phyloP scores from a whole-genome alignment of 2,888 invertebrate species.

The Microctonus brassicae region DNA sequence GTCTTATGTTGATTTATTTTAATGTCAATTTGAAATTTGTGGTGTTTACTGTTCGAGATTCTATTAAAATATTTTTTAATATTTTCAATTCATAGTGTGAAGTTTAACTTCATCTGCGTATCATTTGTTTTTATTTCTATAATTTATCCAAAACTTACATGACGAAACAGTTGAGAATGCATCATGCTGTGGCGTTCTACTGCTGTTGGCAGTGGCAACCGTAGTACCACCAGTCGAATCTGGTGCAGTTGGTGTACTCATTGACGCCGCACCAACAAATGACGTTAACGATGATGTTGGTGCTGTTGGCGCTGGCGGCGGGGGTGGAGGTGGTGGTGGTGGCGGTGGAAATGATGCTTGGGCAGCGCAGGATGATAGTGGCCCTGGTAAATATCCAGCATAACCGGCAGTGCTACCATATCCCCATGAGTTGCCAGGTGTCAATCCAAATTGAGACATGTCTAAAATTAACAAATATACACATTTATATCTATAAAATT shows the following conservation, averaged over 20 bases:
- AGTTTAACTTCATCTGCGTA: too few species aligned
- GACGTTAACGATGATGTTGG: conserved; percentile 57
- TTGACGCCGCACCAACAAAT: conserved; percentile 62
- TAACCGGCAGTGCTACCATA: conserved; percentile 89
- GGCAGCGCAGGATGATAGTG: conserved; percentile 81
- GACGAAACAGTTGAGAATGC: conserved; percentile 66
- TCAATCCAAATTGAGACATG: conserved; percentile 88
- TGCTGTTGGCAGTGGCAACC: conserved; percentile 57
- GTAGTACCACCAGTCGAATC: conserved; percentile 65
- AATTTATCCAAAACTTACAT: conserved; percentile 55
- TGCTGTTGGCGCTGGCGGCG: conserved; percentile 52
- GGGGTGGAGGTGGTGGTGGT: conserved; percentile 60
- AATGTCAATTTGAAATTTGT: too few species aligned
- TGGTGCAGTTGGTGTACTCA: conserved; percentile 62
- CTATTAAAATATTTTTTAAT: too few species aligned
- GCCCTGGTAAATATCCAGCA: conserved; percentile 84
- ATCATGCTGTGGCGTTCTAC: conserved; percentile 63
- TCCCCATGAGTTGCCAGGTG: conserved; percentile 90
- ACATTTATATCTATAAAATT: conserved; percentile 14
- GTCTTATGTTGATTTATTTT: too few species aligned
- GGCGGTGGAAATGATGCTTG: conserved; percentile 70
- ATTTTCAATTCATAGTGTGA: too few species aligned
- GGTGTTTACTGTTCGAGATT: too few species aligned
- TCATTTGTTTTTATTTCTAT: too few species aligned
- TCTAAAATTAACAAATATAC: conserved; percentile 70